phyloP scores from a whole-genome alignment of 1,140 invertebrate species.

The Drosophila tropicalis region DNA sequence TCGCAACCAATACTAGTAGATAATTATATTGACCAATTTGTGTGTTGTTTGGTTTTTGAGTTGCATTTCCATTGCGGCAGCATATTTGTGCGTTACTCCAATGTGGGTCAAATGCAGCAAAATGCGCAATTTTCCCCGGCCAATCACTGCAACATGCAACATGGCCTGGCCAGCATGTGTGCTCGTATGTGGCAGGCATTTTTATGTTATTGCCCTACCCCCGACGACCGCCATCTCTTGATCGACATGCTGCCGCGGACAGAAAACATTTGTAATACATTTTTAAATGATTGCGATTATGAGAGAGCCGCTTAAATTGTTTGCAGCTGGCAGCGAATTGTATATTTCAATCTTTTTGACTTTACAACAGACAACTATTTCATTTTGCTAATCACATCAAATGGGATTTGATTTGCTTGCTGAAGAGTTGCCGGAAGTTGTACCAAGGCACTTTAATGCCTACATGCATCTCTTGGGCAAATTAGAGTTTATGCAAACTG shows the following conservation, averaged over 20 bases:
- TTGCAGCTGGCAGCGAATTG: constrained; percentile 1
- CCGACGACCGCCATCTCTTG: too few species aligned
- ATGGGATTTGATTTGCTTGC: neutral
- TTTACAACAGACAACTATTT: constrained; percentile 23
- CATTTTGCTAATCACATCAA: constrained; percentile 19
- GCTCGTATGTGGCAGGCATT: constrained; percentile 55
- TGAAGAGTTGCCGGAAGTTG: constrained; percentile 1
- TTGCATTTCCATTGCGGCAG: constrained; percentile 1
- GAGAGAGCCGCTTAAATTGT: constrained; percentile 4
- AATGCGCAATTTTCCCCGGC: constrained; percentile 1
- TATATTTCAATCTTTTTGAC: constrained; percentile 9
- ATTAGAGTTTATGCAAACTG: neutral
- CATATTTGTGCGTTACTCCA: constrained; percentile 5
- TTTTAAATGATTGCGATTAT: constrained; percentile 10
- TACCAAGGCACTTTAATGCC: neutral
- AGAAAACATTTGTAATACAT: constrained; percentile 23
- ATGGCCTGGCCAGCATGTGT: constrained; percentile 4
- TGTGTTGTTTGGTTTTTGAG: neutral
- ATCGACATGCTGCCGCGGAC: constrained; percentile 15
- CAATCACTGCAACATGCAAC: constrained; percentile 16
- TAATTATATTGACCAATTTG: constrained; percentile 45
- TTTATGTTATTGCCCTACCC: constrained; percentile 54
- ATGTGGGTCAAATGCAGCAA: constrained; percentile 9
- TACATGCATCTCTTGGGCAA: neutral
- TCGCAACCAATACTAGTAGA: constrained; percentile 33